Evolutionary conservation across 2,113 vertebrate genomes (phyloP).

Genomic region (Apistogramma diplotaenia): DNA sequence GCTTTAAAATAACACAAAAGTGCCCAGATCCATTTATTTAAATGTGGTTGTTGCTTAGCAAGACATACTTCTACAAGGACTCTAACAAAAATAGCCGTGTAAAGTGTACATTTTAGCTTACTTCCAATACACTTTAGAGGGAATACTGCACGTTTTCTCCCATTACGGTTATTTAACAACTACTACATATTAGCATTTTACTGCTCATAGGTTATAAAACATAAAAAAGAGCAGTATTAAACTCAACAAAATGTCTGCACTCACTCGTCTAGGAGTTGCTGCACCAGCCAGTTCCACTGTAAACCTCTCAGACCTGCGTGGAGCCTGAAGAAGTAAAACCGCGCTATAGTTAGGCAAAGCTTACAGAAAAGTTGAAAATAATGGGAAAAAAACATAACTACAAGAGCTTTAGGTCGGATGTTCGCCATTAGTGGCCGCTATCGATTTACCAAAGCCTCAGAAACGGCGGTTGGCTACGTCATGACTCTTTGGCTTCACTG

Average conservation of each 20-base stretch:
- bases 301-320: not conserved
- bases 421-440: conserved; percentile 36
- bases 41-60: not conserved
- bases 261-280: not conserved
- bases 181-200: not conserved
- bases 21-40: not conserved
- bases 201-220: not conserved
- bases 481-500: not conserved
- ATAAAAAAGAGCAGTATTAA: not conserved
- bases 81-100: not conserved
- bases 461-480: not conserved
- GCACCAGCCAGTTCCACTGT: not conserved
- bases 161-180: not conserved
- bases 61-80: not conserved
- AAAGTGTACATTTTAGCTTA: not conserved
- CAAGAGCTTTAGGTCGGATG: not conserved
- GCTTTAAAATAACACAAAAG: not conserved
- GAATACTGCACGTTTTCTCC: not conserved
- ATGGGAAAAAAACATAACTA: not conserved
- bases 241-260: not conserved
- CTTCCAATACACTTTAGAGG: not conserved
- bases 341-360: not conserved
- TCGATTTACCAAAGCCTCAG: not conserved
- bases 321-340: not conserved
- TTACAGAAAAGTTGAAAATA: not conserved